A percentile compares a stretch with the other conserved stretches of the same genome.
Evolutionary conservation across 2,888 invertebrate genomes (phyloP).

Genomic region (Mamestra brassicae): DNA sequence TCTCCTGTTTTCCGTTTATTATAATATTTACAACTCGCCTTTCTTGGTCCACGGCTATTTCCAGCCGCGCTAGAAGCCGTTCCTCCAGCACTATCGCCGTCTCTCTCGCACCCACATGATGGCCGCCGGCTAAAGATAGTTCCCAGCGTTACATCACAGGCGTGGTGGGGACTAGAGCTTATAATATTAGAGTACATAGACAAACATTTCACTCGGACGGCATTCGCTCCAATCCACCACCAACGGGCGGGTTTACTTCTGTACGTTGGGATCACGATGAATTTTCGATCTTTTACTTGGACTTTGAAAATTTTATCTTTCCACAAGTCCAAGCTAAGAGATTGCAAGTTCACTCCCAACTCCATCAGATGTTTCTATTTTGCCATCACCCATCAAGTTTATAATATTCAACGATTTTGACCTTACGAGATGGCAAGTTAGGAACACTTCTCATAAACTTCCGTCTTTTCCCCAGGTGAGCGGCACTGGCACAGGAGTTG

Average conservation of each 20-base stretch:
- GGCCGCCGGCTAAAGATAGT: slow-evolving; percentile 86
- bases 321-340: slow-evolving; percentile 43
- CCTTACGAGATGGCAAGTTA: slow-evolving; percentile 41
- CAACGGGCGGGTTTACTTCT: slow-evolving; percentile 81
- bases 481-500: slow-evolving; percentile 83
- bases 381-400: slow-evolving; percentile 29
- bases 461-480: slow-evolving; percentile 78
- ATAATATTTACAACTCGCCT: slow-evolving; percentile 91
- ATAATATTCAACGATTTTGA: neutral
- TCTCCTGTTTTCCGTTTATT: slow-evolving; percentile 88
- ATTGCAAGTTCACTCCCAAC: slow-evolving; percentile 41
- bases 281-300: slow-evolving; percentile 70
- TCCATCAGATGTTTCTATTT: slow-evolving; percentile 41
- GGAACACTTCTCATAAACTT: slow-evolving; percentile 30
- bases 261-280: slow-evolving; percentile 76
- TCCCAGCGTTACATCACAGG: slow-evolving; percentile 88
- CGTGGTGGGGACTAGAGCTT: slow-evolving; percentile 88
- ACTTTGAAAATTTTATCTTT: slow-evolving; percentile 50
- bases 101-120: slow-evolving; percentile 79
- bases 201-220: slow-evolving; percentile 88
- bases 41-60: slow-evolving; percentile 92
- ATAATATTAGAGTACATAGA: slow-evolving; percentile 90
- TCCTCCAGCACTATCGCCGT: slow-evolving; percentile 82
- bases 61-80: slow-evolving; percentile 84
- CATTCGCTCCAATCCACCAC: slow-evolving; percentile 86